A percentile compares a stretch with the other conserved stretches of the same genome.
These are phyloP conservation scores for Chymomyza caudatula DNA, from an alignment of 2,888 invertebrate genomes.

Conservation along the genomic window DNA sequence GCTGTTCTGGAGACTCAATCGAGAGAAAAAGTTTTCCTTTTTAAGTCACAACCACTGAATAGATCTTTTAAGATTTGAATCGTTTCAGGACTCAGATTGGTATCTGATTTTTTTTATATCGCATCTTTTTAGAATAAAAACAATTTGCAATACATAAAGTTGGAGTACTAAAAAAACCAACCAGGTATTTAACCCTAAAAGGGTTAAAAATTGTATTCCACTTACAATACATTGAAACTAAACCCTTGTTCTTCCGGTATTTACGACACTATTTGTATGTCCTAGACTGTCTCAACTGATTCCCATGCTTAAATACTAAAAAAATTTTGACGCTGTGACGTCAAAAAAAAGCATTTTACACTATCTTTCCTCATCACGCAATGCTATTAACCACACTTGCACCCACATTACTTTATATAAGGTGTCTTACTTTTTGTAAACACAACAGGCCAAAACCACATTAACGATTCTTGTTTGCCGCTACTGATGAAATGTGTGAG, in stretches of 20 bases:
- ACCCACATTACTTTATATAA: neutral
- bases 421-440: neutral
- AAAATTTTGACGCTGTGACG: neutral
- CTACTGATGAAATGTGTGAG: neutral
- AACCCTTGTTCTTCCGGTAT: neutral
- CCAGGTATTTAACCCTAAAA: too few relatives aligned
- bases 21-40: too few relatives aligned
- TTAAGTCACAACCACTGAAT: too few relatives aligned
- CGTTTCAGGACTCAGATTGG: too few relatives aligned
- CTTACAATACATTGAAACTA: neutral
- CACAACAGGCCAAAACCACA: constrained; percentile 42
- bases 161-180: too few relatives aligned
- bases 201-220: too few relatives aligned
- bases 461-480: constrained; percentile 26
- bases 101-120: too few relatives aligned
- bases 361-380: neutral
- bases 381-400: constrained; percentile 1
- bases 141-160: too few relatives aligned
- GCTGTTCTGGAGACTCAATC: too few relatives aligned
- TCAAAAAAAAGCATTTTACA: neutral
- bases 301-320: too few relatives aligned
- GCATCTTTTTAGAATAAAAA: too few relatives aligned
- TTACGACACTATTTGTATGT: neutral
- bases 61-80: too few relatives aligned
- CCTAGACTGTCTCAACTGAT: neutral